phyloP scores from a whole-genome alignment of 2,113 vertebrate species.

The Porphyrio hochstetteri region DNA sequence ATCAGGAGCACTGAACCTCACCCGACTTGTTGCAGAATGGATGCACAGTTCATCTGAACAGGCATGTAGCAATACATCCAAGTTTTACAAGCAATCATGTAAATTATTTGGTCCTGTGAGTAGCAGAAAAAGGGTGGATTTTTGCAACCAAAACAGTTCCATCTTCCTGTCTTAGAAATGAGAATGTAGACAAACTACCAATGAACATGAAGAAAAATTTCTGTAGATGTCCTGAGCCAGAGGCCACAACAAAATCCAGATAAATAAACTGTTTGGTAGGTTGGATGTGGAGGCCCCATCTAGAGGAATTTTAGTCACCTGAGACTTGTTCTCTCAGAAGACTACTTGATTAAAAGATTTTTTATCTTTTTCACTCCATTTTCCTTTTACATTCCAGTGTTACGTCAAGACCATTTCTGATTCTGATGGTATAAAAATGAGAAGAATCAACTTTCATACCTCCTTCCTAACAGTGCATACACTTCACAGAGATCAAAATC shows the following conservation, averaged over 20 bases:
- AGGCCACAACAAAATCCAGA: background rate
- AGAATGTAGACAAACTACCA: background rate
- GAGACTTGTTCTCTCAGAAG: background rate
- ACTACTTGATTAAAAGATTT: background rate
- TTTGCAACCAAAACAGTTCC: background rate
- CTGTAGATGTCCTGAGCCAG: background rate
- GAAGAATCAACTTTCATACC: background rate
- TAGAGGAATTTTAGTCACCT: background rate
- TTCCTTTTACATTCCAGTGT: background rate
- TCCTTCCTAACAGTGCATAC: background rate
- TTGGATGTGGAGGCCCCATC: background rate
- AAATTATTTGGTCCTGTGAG: background rate
- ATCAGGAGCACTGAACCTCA: background rate
- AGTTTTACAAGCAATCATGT: background rate
- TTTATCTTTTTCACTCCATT: background rate
- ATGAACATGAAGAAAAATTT: background rate
- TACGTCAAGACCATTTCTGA: background rate
- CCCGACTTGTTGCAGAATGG: accelerated
- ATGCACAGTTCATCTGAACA: background rate
- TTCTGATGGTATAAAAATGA: background rate
- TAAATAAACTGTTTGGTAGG: background rate
- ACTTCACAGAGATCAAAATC: background rate
- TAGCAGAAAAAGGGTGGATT: accelerated
- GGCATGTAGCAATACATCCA: background rate
- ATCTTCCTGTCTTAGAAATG: background rate